Evolutionary conservation across 2,888 invertebrate species (phyloP).

Genomic region (Cosmia pyralina): DNA sequence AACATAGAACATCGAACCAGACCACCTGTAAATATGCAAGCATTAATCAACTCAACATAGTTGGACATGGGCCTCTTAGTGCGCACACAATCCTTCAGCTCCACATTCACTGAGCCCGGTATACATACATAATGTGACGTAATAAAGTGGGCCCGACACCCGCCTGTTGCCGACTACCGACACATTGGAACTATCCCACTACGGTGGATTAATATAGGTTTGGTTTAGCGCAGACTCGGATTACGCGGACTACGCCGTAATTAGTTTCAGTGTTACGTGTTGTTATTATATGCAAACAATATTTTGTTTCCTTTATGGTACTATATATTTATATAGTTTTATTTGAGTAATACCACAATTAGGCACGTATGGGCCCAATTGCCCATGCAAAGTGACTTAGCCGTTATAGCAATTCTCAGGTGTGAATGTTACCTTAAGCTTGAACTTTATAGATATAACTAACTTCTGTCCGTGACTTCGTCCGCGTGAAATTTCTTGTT

Average conservation of each 20-base stretch:
- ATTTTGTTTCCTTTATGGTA: conserved; percentile 41
- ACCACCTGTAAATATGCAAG: neutral
- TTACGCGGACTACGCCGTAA: conserved; percentile 75
- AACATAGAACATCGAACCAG: too few relatives aligned
- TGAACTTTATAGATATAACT: neutral
- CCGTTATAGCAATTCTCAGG: neutral
- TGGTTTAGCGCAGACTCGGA: conserved; percentile 71
- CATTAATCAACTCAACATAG: conserved; percentile 22
- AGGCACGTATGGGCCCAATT: neutral
- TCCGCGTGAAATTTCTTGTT: too few relatives aligned
- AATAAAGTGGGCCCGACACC: conserved; percentile 56
- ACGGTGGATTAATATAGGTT: conserved; percentile 72
- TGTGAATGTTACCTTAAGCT: neutral
- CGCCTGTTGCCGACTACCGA: conserved; percentile 62
- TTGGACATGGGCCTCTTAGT: conserved; percentile 18
- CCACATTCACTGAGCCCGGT: conserved; percentile 17
- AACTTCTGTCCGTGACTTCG: too few relatives aligned
- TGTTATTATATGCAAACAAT: conserved; percentile 64
- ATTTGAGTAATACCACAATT: neutral
- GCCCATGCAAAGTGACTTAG: neutral
- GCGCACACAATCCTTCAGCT: conserved; percentile 19
- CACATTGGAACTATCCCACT: conserved; percentile 57
- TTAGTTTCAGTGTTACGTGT: conserved; percentile 73
- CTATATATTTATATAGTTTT: neutral
- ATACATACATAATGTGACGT: conserved; percentile 56